Conservation (phyloP, 1,140 invertebrate species). For the Caenorhabditis tropicalis region DNA sequence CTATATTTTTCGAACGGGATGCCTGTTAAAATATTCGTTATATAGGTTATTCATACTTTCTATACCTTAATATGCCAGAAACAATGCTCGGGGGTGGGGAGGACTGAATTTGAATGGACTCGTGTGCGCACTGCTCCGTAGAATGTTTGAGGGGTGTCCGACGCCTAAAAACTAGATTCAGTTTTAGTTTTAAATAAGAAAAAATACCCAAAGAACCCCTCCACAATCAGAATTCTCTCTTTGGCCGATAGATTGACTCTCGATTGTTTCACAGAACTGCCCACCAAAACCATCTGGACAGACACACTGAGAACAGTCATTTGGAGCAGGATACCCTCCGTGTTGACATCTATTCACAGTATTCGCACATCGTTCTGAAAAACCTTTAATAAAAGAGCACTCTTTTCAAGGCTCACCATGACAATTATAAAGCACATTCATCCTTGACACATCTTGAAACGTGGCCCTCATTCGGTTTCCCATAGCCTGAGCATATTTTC, state of each 20-base stretch:
- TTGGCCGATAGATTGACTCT: not conserved
- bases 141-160: conserved; percentile 1
- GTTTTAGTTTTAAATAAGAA: not conserved
- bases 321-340: not conserved
- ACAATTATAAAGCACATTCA: conserved; percentile 34
- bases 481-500: conserved; percentile 6
- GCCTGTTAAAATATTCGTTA: not conserved
- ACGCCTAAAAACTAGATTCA: not conserved
- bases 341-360: conserved; percentile 5
- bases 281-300: conserved; percentile 13
- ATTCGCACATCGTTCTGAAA: conserved; percentile 4
- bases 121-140: conserved; percentile 1
- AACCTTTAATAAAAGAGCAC: not conserved
- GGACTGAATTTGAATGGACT: not conserved
- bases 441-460: conserved; percentile 25
- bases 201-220: not conserved
- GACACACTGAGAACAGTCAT: conserved; percentile 16
- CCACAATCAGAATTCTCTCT: conserved; percentile 8
- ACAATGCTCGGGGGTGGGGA: conserved; percentile 3
- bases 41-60: not conserved
- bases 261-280: conserved; percentile 3
- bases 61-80: conserved; percentile 17
- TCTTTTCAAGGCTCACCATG: not conserved
- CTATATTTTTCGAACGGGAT: not conserved
- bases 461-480: conserved; percentile 26